Conservation (phyloP, 2,888 invertebrate genomes). For the Anthrax anthrax region DNA sequence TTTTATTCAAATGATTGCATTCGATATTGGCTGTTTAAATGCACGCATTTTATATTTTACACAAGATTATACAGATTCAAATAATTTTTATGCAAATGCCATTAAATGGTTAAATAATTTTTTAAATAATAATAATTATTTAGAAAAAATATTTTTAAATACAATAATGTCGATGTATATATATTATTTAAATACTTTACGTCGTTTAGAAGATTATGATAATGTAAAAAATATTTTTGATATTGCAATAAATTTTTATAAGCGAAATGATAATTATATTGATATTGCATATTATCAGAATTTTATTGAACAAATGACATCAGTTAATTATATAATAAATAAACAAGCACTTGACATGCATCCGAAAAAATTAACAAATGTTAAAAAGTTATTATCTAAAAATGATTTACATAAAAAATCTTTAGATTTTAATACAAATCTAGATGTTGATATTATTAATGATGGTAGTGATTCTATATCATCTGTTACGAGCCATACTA, state of each 20-base stretch:
- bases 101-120: constrained; percentile 8
- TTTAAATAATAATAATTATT: not conserved
- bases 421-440: no score
- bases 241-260: constrained; percentile 5
- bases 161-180: constrained; percentile 12
- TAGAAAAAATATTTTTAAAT: constrained; percentile 8
- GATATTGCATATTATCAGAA: constrained; percentile 4
- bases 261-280: constrained; percentile 3
- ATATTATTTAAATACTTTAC: constrained; percentile 23
- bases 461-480: no score
- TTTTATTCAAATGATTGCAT: constrained; percentile 19
- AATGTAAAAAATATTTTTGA: constrained; percentile 16
- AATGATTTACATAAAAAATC: no score
- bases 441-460: no score
- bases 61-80: constrained; percentile 18
- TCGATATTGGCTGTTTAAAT: constrained; percentile 23
- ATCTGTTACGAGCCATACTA: no score
- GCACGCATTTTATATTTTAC: constrained; percentile 24
- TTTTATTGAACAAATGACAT: constrained; percentile 1
- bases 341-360: not conserved
- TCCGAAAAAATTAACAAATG: no score
- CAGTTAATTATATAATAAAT: not conserved
- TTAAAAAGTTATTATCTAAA: no score
- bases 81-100: constrained; percentile 20
- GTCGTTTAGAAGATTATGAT: constrained; percentile 16